phyloP scores from a whole-genome alignment of 2,888 invertebrate species.

The Strigamia maritima region DNA sequence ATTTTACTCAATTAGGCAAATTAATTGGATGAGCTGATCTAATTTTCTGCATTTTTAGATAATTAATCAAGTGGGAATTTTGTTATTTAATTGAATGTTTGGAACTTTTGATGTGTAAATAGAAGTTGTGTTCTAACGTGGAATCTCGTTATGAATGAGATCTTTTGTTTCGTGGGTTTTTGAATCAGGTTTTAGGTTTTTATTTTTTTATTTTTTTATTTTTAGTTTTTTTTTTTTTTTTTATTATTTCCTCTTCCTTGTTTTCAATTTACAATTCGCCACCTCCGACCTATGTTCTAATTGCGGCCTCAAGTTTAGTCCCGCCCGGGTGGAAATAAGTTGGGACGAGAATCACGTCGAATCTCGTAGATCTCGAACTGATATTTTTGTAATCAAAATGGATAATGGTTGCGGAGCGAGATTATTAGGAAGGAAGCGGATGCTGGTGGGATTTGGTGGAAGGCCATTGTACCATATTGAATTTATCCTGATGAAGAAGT shows the following conservation, averaged over 20 bases:
- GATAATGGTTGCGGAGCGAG: not conserved
- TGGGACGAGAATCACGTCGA: not conserved
- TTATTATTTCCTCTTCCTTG: not conserved
- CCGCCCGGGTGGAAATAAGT: not conserved
- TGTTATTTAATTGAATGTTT: not conserved
- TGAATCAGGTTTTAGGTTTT: not conserved
- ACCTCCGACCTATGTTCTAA: not conserved
- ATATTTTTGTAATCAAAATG: not conserved
- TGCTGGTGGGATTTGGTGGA: not conserved
- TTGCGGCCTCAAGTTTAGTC: not conserved
- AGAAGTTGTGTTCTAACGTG: too few relatives aligned
- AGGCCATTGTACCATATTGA: slow-evolving; percentile 21
- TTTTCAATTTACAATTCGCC: not conserved
- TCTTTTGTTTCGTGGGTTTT: too few relatives aligned
- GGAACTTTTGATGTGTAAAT: too few relatives aligned
- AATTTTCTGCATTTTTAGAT: not conserved
- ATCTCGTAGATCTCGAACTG: not conserved
- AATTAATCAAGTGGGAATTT: not conserved
- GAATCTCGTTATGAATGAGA: too few relatives aligned
- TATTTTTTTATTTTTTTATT: not conserved
- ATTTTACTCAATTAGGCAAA: not conserved
- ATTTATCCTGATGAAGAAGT: slow-evolving; percentile 24
- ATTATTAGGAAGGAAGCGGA: slow-evolving; percentile 9
- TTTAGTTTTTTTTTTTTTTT: not conserved
- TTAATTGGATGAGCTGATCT: not conserved